Conservation (phyloP, 2,888 invertebrate genomes). For the Lycia hirtaria region DNA sequence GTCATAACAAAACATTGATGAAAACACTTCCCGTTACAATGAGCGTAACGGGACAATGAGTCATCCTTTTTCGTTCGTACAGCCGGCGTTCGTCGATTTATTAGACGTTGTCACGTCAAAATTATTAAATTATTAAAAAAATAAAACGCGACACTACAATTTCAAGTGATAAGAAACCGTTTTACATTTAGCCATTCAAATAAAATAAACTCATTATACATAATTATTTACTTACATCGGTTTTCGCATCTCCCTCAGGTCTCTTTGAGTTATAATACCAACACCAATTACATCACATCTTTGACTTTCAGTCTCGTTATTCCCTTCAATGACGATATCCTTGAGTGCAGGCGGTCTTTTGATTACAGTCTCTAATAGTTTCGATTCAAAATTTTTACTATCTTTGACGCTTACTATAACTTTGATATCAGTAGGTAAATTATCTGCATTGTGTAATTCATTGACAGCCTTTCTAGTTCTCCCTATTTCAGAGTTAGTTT, state of each 20-base stretch:
- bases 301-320: constrained; percentile 57
- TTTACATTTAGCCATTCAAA: too few species aligned
- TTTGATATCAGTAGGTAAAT: constrained; percentile 47
- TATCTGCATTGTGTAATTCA: constrained; percentile 48
- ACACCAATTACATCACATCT: constrained; percentile 64
- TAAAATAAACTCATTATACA: too few species aligned
- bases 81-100: too few species aligned
- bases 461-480: constrained; percentile 31
- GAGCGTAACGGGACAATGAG: too few species aligned
- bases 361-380: constrained; percentile 50
- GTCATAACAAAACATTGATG: too few species aligned
- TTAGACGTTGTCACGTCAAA: too few species aligned
- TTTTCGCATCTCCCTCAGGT: constrained; percentile 53
- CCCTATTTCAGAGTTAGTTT: constrained; percentile 55
- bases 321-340: constrained; percentile 62
- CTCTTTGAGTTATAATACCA: constrained; percentile 66
- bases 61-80: too few species aligned
- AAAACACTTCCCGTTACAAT: too few species aligned
- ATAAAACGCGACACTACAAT: too few species aligned
- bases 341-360: constrained; percentile 48
- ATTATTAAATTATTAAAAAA: too few species aligned
- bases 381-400: constrained; percentile 46
- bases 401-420: constrained; percentile 55
- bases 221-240: constrained; percentile 72
- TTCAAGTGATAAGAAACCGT: too few species aligned